Conservation (phyloP, 2,888 invertebrate genomes). For the Polylopha cassiicola region DNA sequence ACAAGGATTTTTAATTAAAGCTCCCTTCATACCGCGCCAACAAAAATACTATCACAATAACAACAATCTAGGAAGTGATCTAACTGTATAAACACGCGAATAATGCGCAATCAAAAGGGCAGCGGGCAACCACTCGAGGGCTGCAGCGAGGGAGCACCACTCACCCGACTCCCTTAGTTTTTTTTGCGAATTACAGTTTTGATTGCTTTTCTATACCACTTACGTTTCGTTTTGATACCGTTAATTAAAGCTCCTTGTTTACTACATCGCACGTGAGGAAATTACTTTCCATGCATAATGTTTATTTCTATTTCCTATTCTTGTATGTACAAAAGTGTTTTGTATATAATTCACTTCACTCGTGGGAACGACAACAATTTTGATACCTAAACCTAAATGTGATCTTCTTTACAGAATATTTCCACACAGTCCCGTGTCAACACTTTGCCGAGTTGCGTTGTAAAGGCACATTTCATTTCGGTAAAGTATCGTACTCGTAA, state of each 20-base stretch:
- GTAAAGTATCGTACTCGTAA: too few relatives aligned
- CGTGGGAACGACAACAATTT: too few relatives aligned
- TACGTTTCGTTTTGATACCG: conserved; percentile 18
- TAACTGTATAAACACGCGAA: conserved; percentile 75
- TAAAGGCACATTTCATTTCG: too few relatives aligned
- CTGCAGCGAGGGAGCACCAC: conserved; percentile 40
- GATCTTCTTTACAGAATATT: too few relatives aligned
- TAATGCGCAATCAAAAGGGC: conserved; percentile 76
- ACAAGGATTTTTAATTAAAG: conserved; percentile 73
- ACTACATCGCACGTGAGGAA: conserved; percentile 12
- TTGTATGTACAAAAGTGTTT: background rate
- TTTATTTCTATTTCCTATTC: conserved; percentile 2
- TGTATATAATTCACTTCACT: too few relatives aligned
- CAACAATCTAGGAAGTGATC: conserved; percentile 75
- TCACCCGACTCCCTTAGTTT: conserved; percentile 28
- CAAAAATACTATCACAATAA: conserved; percentile 71
- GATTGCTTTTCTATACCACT: conserved; percentile 49
- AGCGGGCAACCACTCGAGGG: conserved; percentile 58
- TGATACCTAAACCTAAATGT: too few relatives aligned
- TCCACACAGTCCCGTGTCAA: too few relatives aligned
- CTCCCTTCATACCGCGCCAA: conserved; percentile 59
- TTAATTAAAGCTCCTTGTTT: conserved; percentile 20
- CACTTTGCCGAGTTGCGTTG: too few relatives aligned
- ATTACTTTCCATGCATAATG: conserved; percentile 5
- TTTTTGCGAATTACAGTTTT: conserved; percentile 59